Evolutionary conservation across 2,888 invertebrate genomes (phyloP), one percentile per base, ranked within the genome.

Genomic region (Kryphioiulus occultus): DNA sequence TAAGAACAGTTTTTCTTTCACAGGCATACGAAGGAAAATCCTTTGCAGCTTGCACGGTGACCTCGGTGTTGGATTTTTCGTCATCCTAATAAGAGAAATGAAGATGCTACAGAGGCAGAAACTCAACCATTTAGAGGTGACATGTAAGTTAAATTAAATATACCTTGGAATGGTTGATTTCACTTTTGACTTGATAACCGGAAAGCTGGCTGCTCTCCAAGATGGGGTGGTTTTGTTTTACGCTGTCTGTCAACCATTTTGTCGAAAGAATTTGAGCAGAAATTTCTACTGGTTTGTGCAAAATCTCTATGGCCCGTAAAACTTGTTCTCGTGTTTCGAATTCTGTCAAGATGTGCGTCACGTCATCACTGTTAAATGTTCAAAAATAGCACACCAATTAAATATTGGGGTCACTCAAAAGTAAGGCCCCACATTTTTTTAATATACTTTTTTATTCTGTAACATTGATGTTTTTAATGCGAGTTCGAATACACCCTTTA

Each of bases 271-370:
- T 39, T 85, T 85, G 35, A 9, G 68, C 68, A 17, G 7, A 22
- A 68, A 68, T 35, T 4, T 59, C 35, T 17, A 30, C 17, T 2
- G 0, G 1, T 7, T 53, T 78, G 10, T 39, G 39, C 17, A 35
- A 17, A 17, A 32, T 39, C 30, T 44, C 0, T 2, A 85, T 32
- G 10, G 44, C 53, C 32, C 85, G 19, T 32, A 85, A 59, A 68
- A 88, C 88, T 26, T 88, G 88, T n/a, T 88, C 88, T 32, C 26
- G 26, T 42, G 85, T 88, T 19, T 88, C 85, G 85, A 88, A 85
- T 22, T 85, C 88, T n/a, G 85, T 88, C 5, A 88, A 35, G 42
- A 88, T 42, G 42, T 68, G 85, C 17, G 85, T 85, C 30, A 78
- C 44, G n/a, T 85, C 42, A 9, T 59, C 39, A 17, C 88, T 88